A percentile compares a stretch with the other conserved stretches of the same genome.
Evolutionary conservation across 2,797 vertebrate genomes (phyloP).

Genomic region (Allobates femoralis): DNA sequence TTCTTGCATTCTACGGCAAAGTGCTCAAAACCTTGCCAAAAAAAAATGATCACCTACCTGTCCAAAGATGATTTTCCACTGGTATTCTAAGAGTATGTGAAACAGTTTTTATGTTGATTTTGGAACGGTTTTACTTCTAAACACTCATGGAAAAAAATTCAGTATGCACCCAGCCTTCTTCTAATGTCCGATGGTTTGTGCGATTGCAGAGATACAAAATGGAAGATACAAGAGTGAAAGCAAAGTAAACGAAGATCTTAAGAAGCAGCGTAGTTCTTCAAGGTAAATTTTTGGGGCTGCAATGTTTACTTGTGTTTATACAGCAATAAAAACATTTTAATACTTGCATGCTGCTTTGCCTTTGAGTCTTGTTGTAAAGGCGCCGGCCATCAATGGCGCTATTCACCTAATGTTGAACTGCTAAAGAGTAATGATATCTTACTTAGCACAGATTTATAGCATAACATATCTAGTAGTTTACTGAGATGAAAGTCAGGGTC

Average conservation of each 20-base stretch:
- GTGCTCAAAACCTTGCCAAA: too few relatives aligned
- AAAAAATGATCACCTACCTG: too few relatives aligned
- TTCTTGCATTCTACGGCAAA: too few relatives aligned
- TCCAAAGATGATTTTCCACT: too few relatives aligned
- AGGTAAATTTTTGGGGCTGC: conserved; percentile 76
- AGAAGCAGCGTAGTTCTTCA: conserved; percentile 89
- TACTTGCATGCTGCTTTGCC: neutral
- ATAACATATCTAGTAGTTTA: conserved; percentile 2
- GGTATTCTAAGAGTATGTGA: too few relatives aligned
- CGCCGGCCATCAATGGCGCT: neutral
- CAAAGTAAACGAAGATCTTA: conserved; percentile 89
- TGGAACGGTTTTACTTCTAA: too few relatives aligned
- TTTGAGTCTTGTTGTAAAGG: neutral
- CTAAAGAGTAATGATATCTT: neutral
- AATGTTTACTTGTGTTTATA: neutral
- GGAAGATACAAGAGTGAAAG: conserved; percentile 86
- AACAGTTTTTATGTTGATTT: too few relatives aligned
- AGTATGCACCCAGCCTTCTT: neutral
- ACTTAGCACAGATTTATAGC: neutral
- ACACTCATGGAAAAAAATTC: too few relatives aligned
- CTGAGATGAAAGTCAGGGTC: conserved; percentile 26
- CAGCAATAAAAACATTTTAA: neutral
- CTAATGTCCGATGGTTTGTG: neutral
- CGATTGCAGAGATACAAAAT: conserved; percentile 83
- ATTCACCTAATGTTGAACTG: neutral